Conservation (phyloP, 2,888 invertebrate genomes). For the Apantesis nais region DNA sequence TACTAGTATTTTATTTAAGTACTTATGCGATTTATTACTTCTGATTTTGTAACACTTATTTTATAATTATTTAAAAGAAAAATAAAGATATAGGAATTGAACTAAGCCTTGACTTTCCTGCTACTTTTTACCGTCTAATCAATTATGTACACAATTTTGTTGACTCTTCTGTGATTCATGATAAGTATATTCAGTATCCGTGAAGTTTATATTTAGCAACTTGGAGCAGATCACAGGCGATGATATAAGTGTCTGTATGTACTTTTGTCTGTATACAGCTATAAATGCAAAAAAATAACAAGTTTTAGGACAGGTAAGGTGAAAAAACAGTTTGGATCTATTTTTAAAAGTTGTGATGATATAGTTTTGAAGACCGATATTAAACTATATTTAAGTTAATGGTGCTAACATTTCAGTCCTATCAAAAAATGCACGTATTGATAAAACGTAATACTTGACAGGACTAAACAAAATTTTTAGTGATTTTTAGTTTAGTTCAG, state of each 20-base stretch:
- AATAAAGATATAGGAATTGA: neutral
- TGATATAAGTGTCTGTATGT: constrained; percentile 1
- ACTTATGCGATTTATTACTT: neutral
- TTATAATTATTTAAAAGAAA: neutral
- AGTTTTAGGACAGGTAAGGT: neutral
- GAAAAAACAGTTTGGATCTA: neutral
- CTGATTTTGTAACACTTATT: neutral
- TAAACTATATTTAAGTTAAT: neutral
- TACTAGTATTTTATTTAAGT: neutral
- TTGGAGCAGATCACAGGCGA: constrained; percentile 13
- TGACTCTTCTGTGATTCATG: constrained; percentile 27
- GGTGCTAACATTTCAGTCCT: no score
- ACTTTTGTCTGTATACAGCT: neutral
- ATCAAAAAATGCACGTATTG: no score
- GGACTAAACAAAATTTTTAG: no score
- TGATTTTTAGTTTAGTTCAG: no score
- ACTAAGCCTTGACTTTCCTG: no score
- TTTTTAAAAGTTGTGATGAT: neutral
- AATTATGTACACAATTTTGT: constrained; percentile 25
- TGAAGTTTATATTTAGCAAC: constrained; percentile 32
- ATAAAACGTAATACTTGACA: no score
- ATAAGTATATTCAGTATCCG: constrained; percentile 20
- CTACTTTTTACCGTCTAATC: neutral
- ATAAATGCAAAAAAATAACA: no score
- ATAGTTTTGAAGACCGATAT: neutral